phyloP scores from a whole-genome alignment of 2,797 vertebrate genomes.

The Eulemur coronatus region DNA sequence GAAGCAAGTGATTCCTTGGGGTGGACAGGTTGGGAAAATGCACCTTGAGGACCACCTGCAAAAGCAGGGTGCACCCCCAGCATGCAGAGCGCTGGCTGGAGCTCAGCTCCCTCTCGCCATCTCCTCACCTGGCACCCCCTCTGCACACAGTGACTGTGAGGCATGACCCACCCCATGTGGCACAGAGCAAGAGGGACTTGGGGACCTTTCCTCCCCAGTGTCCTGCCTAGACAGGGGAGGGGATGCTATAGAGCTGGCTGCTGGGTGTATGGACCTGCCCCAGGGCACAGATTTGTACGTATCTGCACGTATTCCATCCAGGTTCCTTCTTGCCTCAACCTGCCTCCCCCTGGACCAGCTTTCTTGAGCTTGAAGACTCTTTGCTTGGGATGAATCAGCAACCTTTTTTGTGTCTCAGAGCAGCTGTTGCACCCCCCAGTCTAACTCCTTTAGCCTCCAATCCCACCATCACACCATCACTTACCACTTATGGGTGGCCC shows the following conservation, averaged over 20 bases:
- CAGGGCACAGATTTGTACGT: background rate
- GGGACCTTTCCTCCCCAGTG: background rate
- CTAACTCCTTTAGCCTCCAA: background rate
- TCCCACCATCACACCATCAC: background rate
- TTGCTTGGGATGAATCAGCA: background rate
- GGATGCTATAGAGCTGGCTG: background rate
- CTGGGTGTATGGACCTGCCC: too few species aligned
- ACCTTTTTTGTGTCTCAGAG: background rate
- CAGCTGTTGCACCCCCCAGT: too few species aligned
- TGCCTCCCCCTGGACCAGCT: background rate
- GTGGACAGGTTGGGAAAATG: fast-evolving
- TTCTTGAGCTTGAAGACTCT: background rate
- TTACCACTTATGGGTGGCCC: background rate
- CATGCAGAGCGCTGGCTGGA: fast-evolving
- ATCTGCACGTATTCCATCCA: background rate
- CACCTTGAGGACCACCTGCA: too few species aligned
- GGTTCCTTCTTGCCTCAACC: background rate
- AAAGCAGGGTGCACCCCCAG: fast-evolving
- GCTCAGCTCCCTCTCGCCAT: background rate
- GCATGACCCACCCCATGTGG: fast-evolving
- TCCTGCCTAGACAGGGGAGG: background rate
- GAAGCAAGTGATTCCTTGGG: background rate
- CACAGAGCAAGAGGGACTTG: background rate
- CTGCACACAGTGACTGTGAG: background rate
- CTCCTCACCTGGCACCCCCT: background rate